Conservation (phyloP, 2,113 vertebrate species). For the Oenanthe melanoleuca region DNA sequence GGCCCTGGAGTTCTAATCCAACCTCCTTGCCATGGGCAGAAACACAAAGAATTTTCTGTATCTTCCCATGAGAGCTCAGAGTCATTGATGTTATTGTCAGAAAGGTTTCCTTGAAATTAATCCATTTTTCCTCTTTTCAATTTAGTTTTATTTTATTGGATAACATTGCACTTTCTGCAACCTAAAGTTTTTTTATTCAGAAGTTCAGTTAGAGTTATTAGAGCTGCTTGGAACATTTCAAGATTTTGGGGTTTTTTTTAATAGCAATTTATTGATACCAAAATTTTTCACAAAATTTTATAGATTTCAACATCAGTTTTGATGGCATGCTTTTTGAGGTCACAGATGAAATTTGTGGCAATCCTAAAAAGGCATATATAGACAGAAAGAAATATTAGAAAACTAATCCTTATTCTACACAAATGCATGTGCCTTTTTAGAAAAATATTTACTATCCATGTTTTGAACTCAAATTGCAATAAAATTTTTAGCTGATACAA, state of each 20-base stretch:
- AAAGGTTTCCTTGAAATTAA: background rate
- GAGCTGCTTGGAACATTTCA: background rate
- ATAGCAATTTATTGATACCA: background rate
- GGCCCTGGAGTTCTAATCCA: background rate
- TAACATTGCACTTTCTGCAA: background rate
- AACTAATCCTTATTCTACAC: background rate
- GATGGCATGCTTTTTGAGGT: background rate
- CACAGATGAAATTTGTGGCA: background rate
- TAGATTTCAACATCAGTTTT: background rate
- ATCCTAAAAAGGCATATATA: background rate
- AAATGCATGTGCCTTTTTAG: accelerated
- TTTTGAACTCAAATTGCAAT: background rate
- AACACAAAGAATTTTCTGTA: background rate
- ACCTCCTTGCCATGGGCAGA: background rate
- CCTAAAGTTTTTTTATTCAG: background rate
- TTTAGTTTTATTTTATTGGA: background rate
- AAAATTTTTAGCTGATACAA: background rate
- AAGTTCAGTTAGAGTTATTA: background rate
- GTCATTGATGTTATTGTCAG: background rate
- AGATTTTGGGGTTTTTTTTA: background rate
- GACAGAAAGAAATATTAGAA: background rate
- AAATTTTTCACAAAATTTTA: background rate
- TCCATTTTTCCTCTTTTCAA: background rate
- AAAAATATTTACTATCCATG: background rate
- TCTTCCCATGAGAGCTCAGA: background rate